Conservation (phyloP, 2,797 vertebrate species). For the Caiman crocodilus region DNA sequence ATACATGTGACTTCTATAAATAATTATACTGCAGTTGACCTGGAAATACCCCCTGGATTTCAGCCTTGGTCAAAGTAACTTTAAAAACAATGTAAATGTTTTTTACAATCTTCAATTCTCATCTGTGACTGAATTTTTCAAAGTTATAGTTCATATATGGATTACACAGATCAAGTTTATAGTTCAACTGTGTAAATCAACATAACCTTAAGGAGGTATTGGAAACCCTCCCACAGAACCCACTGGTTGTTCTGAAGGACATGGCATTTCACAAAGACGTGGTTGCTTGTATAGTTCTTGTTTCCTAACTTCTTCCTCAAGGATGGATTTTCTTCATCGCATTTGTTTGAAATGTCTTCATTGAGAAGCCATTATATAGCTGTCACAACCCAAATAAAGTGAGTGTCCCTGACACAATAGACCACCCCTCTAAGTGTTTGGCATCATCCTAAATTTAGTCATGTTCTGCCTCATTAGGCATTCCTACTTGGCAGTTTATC, state of each 20-base stretch:
- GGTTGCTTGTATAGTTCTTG: background rate
- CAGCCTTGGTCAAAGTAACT: background rate
- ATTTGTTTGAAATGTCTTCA: background rate
- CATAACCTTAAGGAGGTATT: slow-evolving; percentile 19
- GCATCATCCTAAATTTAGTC: no score
- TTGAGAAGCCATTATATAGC: background rate
- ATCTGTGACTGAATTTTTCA: background rate
- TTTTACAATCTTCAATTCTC: slow-evolving; percentile 33
- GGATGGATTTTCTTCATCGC: background rate
- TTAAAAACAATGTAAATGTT: background rate
- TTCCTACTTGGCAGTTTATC: no score
- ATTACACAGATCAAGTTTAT: background rate
- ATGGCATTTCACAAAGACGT: background rate
- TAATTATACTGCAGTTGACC: background rate
- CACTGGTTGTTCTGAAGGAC: slow-evolving; percentile 21
- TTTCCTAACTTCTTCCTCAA: background rate
- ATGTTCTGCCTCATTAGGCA: no score
- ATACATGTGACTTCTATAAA: background rate
- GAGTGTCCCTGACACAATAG: no score
- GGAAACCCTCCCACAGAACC: background rate
- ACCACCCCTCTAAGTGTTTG: no score
- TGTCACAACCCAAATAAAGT: no score
- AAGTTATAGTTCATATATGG: background rate
- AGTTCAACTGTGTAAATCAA: background rate
- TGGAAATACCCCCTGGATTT: background rate